These are phyloP conservation scores for Tribolium madens DNA, from an alignment of 1,140 invertebrate genomes.

Conservation along the genomic window DNA sequence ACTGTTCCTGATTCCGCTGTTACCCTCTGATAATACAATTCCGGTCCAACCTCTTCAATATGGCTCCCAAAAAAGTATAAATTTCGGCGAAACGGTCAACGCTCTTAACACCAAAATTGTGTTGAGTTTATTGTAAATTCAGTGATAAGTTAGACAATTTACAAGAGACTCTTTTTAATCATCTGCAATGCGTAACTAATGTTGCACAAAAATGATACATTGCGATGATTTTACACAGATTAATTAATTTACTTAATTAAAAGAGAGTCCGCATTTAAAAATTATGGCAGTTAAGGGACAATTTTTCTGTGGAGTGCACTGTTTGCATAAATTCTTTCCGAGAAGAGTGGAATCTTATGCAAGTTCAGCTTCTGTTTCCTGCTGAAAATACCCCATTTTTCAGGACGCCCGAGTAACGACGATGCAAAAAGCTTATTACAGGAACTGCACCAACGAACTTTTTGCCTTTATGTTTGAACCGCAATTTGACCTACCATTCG, in stretches of 20 bases:
- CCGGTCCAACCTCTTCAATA: background rate
- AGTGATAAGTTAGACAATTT: too few relatives aligned
- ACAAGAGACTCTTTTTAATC: background rate
- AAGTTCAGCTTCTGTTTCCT: constrained; percentile 33
- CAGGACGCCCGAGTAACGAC: constrained; percentile 7
- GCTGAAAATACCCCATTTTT: constrained; percentile 25
- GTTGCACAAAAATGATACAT: background rate
- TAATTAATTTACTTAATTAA: constrained; percentile 34
- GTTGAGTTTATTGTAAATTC: too few relatives aligned
- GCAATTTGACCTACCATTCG: constrained; percentile 19
- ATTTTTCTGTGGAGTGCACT: constrained; percentile 23
- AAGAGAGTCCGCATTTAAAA: constrained; percentile 18
- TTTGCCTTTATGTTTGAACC: constrained; percentile 2
- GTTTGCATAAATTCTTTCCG: constrained; percentile 18
- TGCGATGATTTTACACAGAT: background rate
- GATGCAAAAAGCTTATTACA: constrained; percentile 36
- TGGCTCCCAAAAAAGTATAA: background rate
- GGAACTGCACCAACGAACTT: constrained; percentile 28
- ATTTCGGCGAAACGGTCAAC: background rate
- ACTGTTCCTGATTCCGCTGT: background rate
- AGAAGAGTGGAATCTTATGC: constrained; percentile 18
- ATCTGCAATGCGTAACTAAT: constrained; percentile 13
- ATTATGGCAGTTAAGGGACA: constrained; percentile 23
- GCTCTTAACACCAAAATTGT: background rate
- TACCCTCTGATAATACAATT: background rate